Evolutionary conservation across 2,797 vertebrate genomes (phyloP), one percentile per base, ranked within the genome.

Genomic region (Naso thynnoides): DNA sequence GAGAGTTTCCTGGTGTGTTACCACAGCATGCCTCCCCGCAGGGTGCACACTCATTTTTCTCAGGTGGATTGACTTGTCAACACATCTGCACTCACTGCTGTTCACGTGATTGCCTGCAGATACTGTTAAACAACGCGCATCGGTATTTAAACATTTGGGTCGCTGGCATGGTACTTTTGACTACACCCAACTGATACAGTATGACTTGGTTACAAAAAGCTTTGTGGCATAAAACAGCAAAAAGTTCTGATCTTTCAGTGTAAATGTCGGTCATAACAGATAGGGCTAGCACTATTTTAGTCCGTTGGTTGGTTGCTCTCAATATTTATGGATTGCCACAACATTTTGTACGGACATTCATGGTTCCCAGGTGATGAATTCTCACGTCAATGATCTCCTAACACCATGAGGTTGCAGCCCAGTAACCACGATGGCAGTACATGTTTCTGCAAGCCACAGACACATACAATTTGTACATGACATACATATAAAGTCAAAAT

Each of bases 31-130:
- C 13, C 49, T 18, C 31, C 36, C 63, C 6, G 15, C 42, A 0
- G 69, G 62, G 62, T 0, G 33, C 33, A 53, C 1, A 4, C 66
- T 47, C 57, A 6, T 56, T 70, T 44, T n/a, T 67, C 64, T 61
- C 47, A 50, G 60, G 48, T 75, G 67, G 39, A 81, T 48, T 56
- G 79, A 81, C 67, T 55, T 58, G 69, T 84, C 57, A 57, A 56
- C 65, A 59, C 68, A 42, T 42, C 47, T 56, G 48, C 59, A 63
- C 50, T 58, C 56, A 24, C 27, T 55, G 56, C 33, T 71, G 65
- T 33, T 79, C 36, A 36, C 60, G 48, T 7, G 4, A 38, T 47
- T 48, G 23, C 29, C 49, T 24, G n/a, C 65, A 63, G 33, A 63
- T 1, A 6, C 50, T 27, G 14, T 33, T 24, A 9, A 57, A 54